Percentiles rank a stretch among this genome's conserved stretches.
phyloP scores from a whole-genome alignment of 1,140 invertebrate species.

The Megalopta genalis region DNA sequence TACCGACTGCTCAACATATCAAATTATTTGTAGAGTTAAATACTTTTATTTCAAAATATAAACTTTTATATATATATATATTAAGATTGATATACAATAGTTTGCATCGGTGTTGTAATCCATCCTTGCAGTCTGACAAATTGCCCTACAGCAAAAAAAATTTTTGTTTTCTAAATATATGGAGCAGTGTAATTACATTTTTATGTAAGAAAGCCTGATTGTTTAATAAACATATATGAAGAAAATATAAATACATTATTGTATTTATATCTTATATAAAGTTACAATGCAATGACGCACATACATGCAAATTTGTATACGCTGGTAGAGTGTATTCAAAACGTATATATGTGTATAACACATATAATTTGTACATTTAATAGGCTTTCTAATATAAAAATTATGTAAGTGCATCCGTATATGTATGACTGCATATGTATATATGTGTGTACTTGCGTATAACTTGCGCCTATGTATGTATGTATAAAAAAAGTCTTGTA shows the following conservation, averaged over 20 bases:
- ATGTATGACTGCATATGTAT: constrained; percentile 56
- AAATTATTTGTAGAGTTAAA: constrained; percentile 42
- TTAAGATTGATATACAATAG: constrained; percentile 35
- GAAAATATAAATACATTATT: constrained; percentile 40
- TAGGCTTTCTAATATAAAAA: constrained; percentile 65
- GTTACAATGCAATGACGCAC: constrained; percentile 32
- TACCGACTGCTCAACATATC: not conserved
- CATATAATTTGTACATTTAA: constrained; percentile 54
- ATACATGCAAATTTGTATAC: constrained; percentile 24
- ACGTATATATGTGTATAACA: constrained; percentile 28
- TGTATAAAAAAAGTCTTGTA: constrained; percentile 57
- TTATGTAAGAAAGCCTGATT: constrained; percentile 63
- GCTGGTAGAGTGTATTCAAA: constrained; percentile 39
- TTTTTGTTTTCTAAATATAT: constrained; percentile 54
- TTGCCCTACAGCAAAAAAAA: constrained; percentile 43
- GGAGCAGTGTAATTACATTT: constrained; percentile 58
- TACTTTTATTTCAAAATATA: constrained; percentile 31
- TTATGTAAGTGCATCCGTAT: constrained; percentile 56
- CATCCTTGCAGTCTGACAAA: constrained; percentile 56
- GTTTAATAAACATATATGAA: constrained; percentile 37
- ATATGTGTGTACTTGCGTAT: constrained; percentile 52
- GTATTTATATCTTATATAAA: constrained; percentile 48
- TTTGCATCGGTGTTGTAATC: constrained; percentile 49
- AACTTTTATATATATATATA: constrained; percentile 32
- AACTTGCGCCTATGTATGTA: constrained; percentile 63